A percentile compares a stretch with the other conserved stretches of the same genome.
Conservation (phyloP, 2,113 vertebrate genomes). For the Tamias sibiricus region DNA sequence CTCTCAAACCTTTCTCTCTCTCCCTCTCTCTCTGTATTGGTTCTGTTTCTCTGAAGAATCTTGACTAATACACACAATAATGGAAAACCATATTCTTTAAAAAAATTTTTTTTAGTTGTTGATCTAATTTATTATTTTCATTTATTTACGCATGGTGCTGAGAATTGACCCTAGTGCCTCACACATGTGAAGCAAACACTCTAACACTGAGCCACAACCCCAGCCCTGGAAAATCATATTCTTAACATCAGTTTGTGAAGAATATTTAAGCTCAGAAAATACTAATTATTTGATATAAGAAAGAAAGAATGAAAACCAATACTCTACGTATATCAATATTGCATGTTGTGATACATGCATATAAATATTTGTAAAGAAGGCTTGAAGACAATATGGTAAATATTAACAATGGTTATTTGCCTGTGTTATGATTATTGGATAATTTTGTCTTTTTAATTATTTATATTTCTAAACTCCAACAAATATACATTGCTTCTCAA, state of each 20-base stretch:
- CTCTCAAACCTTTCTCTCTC: neutral
- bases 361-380: neutral
- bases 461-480: conserved; percentile 2
- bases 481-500: conserved; percentile 3
- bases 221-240: neutral
- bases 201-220: no score
- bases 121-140: no score
- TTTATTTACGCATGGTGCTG: no score
- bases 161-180: no score
- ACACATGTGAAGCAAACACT: no score
- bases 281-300: neutral
- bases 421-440: neutral
- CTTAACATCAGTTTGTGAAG: neutral
- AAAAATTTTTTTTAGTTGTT: no score
- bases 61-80: neutral
- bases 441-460: neutral
- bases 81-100: neutral
- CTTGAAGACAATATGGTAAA: neutral
- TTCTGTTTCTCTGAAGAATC: neutral
- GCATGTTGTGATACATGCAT: neutral
- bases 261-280: conserved; percentile 24
- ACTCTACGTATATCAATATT: neutral
- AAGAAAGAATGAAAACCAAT: neutral
- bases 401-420: neutral
- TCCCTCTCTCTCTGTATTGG: neutral